A percentile compares a stretch with the other conserved stretches of the same genome.
Evolutionary conservation across 64 coral and sea anemone species (phyloP).

Genomic region (Platygyra sinensis): DNA sequence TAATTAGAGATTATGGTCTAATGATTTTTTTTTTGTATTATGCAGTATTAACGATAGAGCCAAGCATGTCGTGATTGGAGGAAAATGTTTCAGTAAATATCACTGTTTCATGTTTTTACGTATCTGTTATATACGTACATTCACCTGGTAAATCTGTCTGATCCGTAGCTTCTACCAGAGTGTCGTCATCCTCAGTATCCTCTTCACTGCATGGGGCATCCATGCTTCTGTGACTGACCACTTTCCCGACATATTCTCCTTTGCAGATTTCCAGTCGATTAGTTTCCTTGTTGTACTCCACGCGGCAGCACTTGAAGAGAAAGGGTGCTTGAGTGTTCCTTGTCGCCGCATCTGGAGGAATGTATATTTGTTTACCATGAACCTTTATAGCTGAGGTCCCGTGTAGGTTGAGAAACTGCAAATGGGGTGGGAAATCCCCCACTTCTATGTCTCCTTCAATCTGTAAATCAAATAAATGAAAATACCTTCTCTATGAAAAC

Average conservation of each 20-base stretch:
- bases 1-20: too few relatives aligned
- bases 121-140: too few relatives aligned
- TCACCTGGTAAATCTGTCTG: not conserved
- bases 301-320: constrained; percentile 23
- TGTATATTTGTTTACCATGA: not conserved
- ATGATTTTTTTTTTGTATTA: too few relatives aligned
- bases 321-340: not conserved
- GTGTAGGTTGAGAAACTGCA: too few relatives aligned
- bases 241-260: constrained; percentile 6
- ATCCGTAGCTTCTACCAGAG: not conserved
- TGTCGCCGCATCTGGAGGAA: not conserved
- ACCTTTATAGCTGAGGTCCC: not conserved
- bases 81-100: too few relatives aligned
- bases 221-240: not conserved
- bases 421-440: too few relatives aligned
- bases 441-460: not conserved
- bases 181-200: not conserved
- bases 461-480: not conserved
- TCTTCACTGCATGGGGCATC: not conserved
- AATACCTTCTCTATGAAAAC: too few relatives aligned
- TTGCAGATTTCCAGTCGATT: not conserved
- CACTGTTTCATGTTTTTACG: too few relatives aligned
- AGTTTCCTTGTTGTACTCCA: not conserved
- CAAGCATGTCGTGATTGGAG: too few relatives aligned
- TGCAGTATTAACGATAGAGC: too few relatives aligned